phyloP scores from a whole-genome alignment of 2,888 invertebrate genomes.

The Watsonalla binaria region DNA sequence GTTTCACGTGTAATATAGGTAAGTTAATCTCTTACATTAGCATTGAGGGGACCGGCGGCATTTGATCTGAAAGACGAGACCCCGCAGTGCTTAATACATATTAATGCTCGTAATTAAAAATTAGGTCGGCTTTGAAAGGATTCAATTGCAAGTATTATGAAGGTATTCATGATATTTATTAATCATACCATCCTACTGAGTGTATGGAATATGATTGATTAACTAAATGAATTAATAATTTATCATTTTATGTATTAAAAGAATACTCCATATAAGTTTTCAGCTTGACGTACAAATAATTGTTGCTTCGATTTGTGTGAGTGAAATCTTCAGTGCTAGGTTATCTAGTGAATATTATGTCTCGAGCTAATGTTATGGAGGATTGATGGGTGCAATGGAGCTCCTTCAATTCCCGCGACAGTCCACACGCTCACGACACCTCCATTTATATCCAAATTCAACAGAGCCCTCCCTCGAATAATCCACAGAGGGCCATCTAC shows the following conservation, averaged over 20 bases:
- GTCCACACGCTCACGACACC: constrained; percentile 52
- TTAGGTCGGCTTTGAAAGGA: constrained; percentile 31
- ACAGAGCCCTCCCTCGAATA: constrained; percentile 62
- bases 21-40: constrained; percentile 67
- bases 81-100: constrained; percentile 44
- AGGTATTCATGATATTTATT: constrained; percentile 18
- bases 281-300: no score
- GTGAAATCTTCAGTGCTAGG: no score
- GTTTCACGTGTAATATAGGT: constrained; percentile 39
- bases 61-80: constrained; percentile 49
- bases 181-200: not conserved
- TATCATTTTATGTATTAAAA: no score
- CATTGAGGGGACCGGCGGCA: constrained; percentile 54
- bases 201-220: no score
- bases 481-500: constrained; percentile 71
- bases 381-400: constrained; percentile 33
- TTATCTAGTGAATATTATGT: not conserved
- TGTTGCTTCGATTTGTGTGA: no score
- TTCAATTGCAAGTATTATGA: constrained; percentile 29
- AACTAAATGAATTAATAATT: no score
- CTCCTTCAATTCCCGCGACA: constrained; percentile 32
- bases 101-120: constrained; percentile 53
- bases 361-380: constrained; percentile 18
- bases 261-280: no score
- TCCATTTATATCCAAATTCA: constrained; percentile 72